Percentiles rank a stretch among this genome's conserved stretches.
These are phyloP conservation scores for Xylota segnis DNA, from an alignment of 2,888 invertebrate genomes.

Conservation along the genomic window DNA sequence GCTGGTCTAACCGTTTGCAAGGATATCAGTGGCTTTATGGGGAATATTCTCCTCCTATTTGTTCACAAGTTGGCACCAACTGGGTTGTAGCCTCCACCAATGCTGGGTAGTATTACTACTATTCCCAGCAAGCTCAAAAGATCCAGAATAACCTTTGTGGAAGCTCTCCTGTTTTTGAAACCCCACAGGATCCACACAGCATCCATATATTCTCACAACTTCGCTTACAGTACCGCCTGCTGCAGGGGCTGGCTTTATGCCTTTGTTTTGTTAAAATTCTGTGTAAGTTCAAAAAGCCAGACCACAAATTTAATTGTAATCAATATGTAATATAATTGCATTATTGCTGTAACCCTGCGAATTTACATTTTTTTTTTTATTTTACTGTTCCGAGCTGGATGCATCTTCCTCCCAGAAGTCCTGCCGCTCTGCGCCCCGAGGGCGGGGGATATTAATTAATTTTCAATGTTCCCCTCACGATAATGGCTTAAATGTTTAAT, in stretches of 20 bases:
- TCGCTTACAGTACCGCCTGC: not conserved
- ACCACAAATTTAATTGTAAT: conserved; percentile 58
- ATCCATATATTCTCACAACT: not conserved
- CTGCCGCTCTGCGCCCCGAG: not conserved
- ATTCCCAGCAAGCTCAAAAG: too few species aligned
- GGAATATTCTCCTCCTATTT: too few species aligned
- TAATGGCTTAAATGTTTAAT: conserved; percentile 65
- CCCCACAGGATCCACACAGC: not conserved
- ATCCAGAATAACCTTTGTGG: too few species aligned
- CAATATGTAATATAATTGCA: conserved; percentile 49
- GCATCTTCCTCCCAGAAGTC: conserved; percentile 18
- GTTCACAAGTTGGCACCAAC: too few species aligned
- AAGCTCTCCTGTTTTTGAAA: not conserved
- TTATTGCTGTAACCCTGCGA: conserved; percentile 20
- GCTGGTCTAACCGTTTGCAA: too few species aligned
- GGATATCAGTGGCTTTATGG: too few species aligned
- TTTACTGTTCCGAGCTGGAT: not conserved
- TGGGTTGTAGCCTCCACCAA: too few species aligned
- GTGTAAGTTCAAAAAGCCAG: conserved; percentile 35
- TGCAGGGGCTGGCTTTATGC: not conserved
- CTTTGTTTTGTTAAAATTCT: conserved; percentile 22
- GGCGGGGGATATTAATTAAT: conserved; percentile 62
- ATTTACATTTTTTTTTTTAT: conserved; percentile 23
- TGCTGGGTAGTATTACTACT: too few species aligned
- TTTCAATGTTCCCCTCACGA: conserved; percentile 62